A percentile compares a stretch with the other conserved stretches of the same genome.
These are phyloP conservation scores for Ophiodon elongatus DNA, from an alignment of 2,113 vertebrate species.

Conservation along the genomic window DNA sequence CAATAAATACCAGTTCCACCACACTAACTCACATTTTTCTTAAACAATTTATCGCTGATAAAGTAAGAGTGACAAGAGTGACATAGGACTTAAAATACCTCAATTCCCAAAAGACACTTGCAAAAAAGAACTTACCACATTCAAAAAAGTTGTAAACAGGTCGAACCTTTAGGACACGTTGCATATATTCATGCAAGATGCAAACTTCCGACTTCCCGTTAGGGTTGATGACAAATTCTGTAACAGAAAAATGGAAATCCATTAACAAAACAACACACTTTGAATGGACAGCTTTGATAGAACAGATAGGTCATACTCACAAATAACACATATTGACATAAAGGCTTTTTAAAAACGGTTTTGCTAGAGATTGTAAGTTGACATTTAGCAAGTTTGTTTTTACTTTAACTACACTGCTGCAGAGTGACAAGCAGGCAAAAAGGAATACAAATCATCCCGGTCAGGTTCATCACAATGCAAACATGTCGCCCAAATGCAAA, in stretches of 20 bases:
- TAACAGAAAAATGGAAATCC: conserved; percentile 29
- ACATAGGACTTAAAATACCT: background rate
- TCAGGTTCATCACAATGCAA: background rate
- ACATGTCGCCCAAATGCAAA: background rate
- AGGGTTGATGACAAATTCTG: conserved; percentile 99
- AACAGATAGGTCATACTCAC: background rate
- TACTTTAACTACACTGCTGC: background rate
- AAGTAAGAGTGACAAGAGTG: background rate
- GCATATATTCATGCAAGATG: conserved; percentile 99
- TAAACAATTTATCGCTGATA: background rate
- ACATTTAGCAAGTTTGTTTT: background rate
- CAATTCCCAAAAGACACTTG: background rate
- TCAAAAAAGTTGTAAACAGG: conserved; percentile 99
- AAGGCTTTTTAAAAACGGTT: background rate
- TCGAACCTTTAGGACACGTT: conserved; percentile 98
- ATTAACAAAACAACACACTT: conserved; percentile 5
- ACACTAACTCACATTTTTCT: background rate
- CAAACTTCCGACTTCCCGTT: conserved; percentile 99
- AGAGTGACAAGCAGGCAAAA: background rate
- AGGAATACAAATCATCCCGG: background rate
- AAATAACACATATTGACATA: background rate
- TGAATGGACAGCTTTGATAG: background rate
- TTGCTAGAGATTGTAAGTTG: background rate
- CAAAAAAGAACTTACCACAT: conserved; percentile 92
- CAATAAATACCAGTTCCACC: background rate